Conservation (phyloP, 1,140 invertebrate species). For the Pantala flavescens region DNA sequence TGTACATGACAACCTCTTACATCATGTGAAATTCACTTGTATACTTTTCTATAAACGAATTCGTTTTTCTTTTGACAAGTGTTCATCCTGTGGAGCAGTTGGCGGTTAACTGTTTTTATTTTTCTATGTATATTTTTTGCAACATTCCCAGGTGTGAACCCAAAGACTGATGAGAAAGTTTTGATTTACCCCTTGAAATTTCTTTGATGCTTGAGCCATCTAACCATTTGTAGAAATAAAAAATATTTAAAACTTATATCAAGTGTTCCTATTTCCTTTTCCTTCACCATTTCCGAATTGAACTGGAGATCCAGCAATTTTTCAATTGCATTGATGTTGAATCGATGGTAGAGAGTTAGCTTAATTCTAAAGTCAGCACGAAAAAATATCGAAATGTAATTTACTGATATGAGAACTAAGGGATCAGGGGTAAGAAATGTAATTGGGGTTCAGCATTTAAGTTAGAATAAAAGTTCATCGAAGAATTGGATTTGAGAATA, state of each 20-base stretch:
- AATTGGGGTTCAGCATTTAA: too few species aligned
- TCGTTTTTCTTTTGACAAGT: slow-evolving; percentile 3
- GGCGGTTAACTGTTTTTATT: slow-evolving; percentile 6
- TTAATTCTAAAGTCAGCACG: too few species aligned
- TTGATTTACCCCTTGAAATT: slow-evolving; percentile 3
- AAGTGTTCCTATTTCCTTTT: background rate
- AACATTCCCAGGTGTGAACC: slow-evolving; percentile 4
- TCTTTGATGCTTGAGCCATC: slow-evolving; percentile 5
- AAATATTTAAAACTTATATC: background rate
- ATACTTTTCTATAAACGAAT: background rate
- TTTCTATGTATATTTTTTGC: slow-evolving; percentile 10
- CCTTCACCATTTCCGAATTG: background rate
- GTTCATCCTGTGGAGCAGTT: background rate
- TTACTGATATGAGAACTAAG: too few species aligned
- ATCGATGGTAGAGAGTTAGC: too few species aligned
- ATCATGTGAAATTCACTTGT: background rate
- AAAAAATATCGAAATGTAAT: too few species aligned
- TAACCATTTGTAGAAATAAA: slow-evolving; percentile 10
- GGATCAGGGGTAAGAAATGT: too few species aligned
- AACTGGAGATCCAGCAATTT: too few species aligned
- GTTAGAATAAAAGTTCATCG: too few species aligned
- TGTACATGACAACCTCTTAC: background rate
- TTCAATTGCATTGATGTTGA: too few species aligned
- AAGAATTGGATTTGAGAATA: too few species aligned
- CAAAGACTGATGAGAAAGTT: background rate